Evolutionary conservation across 2,888 invertebrate genomes (phyloP).

Genomic region (Hypselothyrea guttata): DNA sequence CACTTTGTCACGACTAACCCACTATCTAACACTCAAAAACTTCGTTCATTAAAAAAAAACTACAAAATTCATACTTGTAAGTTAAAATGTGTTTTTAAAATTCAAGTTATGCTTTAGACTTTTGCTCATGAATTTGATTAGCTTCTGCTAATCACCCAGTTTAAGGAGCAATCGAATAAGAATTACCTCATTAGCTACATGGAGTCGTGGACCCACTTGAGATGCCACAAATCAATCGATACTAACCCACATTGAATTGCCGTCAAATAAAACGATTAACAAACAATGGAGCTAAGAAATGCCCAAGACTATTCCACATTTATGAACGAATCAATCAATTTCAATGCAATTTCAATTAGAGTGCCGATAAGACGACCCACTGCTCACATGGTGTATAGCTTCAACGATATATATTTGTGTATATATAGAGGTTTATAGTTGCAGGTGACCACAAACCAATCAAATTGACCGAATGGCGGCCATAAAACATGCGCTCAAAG

Average conservation of each 20-base stretch:
- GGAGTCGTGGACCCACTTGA: slow-evolving; percentile 22
- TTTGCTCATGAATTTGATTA: too few relatives aligned
- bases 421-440: background rate
- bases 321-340: slow-evolving; percentile 74
- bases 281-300: slow-evolving; percentile 34
- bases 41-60: too few relatives aligned
- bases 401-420: background rate
- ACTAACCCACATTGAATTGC: slow-evolving; percentile 28
- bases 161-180: slow-evolving; percentile 10
- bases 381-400: background rate
- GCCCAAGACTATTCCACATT: slow-evolving; percentile 40
- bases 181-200: background rate
- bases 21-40: too few relatives aligned
- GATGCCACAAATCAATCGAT: slow-evolving; percentile 40
- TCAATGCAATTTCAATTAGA: slow-evolving; percentile 77
- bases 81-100: too few relatives aligned
- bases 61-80: too few relatives aligned
- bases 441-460: slow-evolving; percentile 51
- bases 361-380: slow-evolving; percentile 41
- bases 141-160: slow-evolving; percentile 2
- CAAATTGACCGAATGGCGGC: slow-evolving; percentile 40
- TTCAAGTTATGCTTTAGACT: too few relatives aligned
- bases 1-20: too few relatives aligned
- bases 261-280: slow-evolving; percentile 64
- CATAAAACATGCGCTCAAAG: slow-evolving; percentile 33